Base-by-base conservation (phyloP, 2,888 invertebrate genomes). In the Dynastes hyllus region DNA sequence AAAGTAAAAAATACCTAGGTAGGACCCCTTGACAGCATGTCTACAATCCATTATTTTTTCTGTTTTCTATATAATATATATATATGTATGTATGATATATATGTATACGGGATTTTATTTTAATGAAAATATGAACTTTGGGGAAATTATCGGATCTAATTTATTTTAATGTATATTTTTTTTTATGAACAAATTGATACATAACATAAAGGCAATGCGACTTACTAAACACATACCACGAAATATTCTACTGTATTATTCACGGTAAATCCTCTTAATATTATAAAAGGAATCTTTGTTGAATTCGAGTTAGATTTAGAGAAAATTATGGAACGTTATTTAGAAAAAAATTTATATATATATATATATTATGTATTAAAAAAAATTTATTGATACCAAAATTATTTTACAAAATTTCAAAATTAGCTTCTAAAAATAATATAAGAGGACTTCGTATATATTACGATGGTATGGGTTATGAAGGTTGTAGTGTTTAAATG, bases 171-270 rank as follows among this genome's bases (percentile, higher is more conserved):
- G n/a, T n/a, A n/a, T n/a, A n/a, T n/a, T n/a, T n/a, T n/a, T 89
- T 86, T 82, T 81, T 89, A 89, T 89, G 89, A 89, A 89, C 89
- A 89, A 89, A 89, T 88, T 86, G 87, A 85, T 84, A 83, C 45
- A 69, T n/a, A 84, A 86, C 86, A 86, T 86, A 73, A 78, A 75
- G 77, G 75, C 80, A 80, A 75, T 78, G 70, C 76, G 78, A 76
- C 77, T 79, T 79, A 78, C 66, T 75, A 45, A 37, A 65, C 71
- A 40, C 78, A 78, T 71, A 75, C 66, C 73, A 5, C 50, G 65
- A 61, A 58, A 71, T 70, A 67, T 53, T 65, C 13, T 11, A 58
- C 37, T 75, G 78, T 78, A 75, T 67, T 61, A 65, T 70, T 37
- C 45, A 45, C 22, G 45, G 40, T 27, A 58, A 58, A 58, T 58